Base-by-base conservation (phyloP, 2,113 vertebrate species). In the Dryoscopus gambensis region DNA sequence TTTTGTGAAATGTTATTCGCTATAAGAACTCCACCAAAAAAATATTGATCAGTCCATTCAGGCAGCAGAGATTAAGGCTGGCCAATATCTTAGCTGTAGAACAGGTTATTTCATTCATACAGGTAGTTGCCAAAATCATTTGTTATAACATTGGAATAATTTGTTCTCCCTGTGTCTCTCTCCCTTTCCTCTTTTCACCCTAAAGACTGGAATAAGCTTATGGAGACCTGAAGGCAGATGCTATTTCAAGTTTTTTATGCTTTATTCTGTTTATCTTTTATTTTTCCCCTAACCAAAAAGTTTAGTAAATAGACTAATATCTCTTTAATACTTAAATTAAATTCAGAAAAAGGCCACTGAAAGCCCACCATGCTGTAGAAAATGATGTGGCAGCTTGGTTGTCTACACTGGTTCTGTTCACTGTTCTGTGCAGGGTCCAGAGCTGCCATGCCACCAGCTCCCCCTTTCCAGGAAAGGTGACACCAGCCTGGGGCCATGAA, bases 1-100 rank as follows among this genome's bases (percentile, higher is more conserved):
- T 93, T 95, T 74, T 28, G 11, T 52, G 53, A 60, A 91, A 90
- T 28, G 15, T 5, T 52, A n/a, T 86, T 92, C 88, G 28, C 22
- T 88, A 5, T 63, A 78, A 81, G 49, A 90, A 82, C 62, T 88
- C 39, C 37, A 80, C 35, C 53, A 69, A 80, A 35, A 9, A 80
- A 57, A 42, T 37, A 56, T 25, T 71, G 42, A 85, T 87, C 74
- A 22, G 19, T 70, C 74, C 79, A 14, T 89, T 92, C 47, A 78
- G 62, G n/a, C 25, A 91, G 42, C 68, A 86, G 31, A 93, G 22
- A 85, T 70, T 63, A 75, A 57, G 13, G 2, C 20, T 90, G 69
- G 27, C 25, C 30, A 70, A 7, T 42, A 60, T 59, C 11, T 71
- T 89, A 55, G 30, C 30, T 74, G 39, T 50, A 93, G 33, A 84